Base-by-base conservation (phyloP, 1,140 invertebrate species). In the Lordiphosa collinella region DNA sequence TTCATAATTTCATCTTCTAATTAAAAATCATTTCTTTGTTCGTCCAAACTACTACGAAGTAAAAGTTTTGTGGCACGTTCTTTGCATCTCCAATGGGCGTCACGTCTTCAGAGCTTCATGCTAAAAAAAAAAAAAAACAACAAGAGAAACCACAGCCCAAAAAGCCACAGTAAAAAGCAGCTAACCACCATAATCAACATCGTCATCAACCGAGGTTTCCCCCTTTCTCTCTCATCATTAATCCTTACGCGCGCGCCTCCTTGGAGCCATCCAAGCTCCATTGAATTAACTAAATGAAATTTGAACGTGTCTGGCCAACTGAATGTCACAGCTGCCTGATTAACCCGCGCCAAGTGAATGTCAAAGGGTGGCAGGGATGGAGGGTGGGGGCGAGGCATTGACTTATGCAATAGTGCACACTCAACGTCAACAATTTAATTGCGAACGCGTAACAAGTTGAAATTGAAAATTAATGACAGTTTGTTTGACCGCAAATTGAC, bases 281-380 rank as follows among this genome's bases (percentile, higher is more conserved):
- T 61, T 57, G 66, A 72, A 84, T 84, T 84, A 84, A 84, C 54
- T 64, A 72, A 82, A 84, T 82, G 72, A 84, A 84, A 82, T 78
- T 82, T 59, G 58, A 84, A 84, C 78, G 67, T 82, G 76, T 66
- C 53, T 55, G 46, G 43, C 52, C 43, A 53, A 37, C 57, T 50
- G 38, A 56, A 66, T 62, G 63, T 29, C 31, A 46, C 35, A 52
- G 13, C 37, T 10, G 14, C 46, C 41, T 46, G 50, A 64, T 65
- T 55, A 55, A 54, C 62, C 50, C 38, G 29, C 11, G 22, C 41
- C 14, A 41, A 41, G 5, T 16, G 38, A 18, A 44, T 43, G 40
- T 22, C 40, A 43, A 25, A 4, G 37, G 22, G 40, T 8, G 10
- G 38, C n/a, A 14, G 12, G 6, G 36, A 0, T 7, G 7, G 1